Percentiles rank a stretch among this genome's conserved stretches.
These are phyloP conservation scores for Staurois parvus DNA, from an alignment of 2,797 vertebrate species.

Conservation along the genomic window DNA sequence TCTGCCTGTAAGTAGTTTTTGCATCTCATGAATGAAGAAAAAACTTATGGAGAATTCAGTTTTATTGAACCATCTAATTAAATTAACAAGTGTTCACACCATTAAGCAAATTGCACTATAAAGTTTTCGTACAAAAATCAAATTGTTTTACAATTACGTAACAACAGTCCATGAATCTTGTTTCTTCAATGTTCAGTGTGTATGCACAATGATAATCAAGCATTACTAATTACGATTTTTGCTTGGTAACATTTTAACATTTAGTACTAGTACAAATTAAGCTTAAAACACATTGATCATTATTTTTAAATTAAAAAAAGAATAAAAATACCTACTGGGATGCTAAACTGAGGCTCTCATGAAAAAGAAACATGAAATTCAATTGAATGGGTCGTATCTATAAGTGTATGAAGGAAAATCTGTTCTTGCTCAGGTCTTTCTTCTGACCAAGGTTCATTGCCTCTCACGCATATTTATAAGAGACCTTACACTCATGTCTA, in stretches of 20 bases:
- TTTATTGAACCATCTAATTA: slow-evolving; percentile 48
- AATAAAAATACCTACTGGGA: too few species aligned
- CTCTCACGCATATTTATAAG: too few species aligned
- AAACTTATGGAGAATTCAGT: slow-evolving; percentile 20
- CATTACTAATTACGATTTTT: slow-evolving; percentile 20
- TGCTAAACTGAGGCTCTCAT: too few species aligned
- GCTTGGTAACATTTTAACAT: not conserved
- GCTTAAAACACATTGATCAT: not conserved
- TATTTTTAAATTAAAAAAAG: too few species aligned
- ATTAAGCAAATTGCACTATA: slow-evolving; percentile 56
- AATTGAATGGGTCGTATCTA: too few species aligned
- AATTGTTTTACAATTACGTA: slow-evolving; percentile 54
- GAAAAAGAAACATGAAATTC: too few species aligned
- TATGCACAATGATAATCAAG: slow-evolving; percentile 12
- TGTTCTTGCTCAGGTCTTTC: too few species aligned
- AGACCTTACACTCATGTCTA: too few species aligned
- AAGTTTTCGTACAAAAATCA: slow-evolving; percentile 28
- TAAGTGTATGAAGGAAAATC: too few species aligned
- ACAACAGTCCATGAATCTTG: slow-evolving; percentile 29
- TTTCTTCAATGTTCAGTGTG: slow-evolving; percentile 20
- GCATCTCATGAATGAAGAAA: not conserved
- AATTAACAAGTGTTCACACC: slow-evolving; percentile 48
- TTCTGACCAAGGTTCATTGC: too few species aligned
- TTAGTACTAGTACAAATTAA: too few species aligned
- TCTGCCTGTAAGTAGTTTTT: not conserved